Base-by-base conservation (phyloP, 2,113 vertebrate genomes). In the Peucedramus taeniatus region DNA sequence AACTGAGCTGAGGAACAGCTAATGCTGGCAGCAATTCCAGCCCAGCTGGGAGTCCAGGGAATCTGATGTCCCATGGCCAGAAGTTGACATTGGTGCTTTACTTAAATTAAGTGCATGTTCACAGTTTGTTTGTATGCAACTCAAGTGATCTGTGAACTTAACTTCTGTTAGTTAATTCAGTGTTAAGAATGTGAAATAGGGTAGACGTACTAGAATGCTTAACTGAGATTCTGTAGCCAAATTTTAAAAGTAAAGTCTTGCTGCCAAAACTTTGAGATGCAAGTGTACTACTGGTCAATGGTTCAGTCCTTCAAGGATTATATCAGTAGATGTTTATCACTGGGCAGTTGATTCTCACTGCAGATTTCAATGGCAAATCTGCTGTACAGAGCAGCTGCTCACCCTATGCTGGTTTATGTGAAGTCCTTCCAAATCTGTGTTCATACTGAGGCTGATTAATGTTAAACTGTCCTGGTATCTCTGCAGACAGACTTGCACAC, bases 21-120 rank as follows among this genome's bases (percentile, higher is more conserved):
- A 85, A 83, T 51, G 76, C 88, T 95, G 83, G 78, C 87, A 95
- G 82, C 63, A 79, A 11, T 87, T 96, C 60, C 85, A 66, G 54
- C 75, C 71, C 35, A 42, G 54, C 90, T 86, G 92, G 84, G 26
- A 90, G 54, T 70, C 57, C 37, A n/a, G 59, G 78, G 78, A 94
- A 85, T 59, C 66, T 96, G 91, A 79, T 1, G 1, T 90, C 90
- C 60, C 76, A 40, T 90, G 68, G 71, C 68, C 71, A 86, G 92
- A 81, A 95, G 53, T 53, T 89, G 93, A 93, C 87, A 70, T 47
- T 37, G 51, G 56, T 88, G 68, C 64, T 74, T 94, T 70, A 74
- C 90, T 77, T 86, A 74, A 95, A 83, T 94, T 56, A 76, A 85
- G 31, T 87, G 75, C 39, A 44, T 0, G 10, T 80, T 92, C 65